A percentile compares a stretch with the other conserved stretches of the same genome.
These are phyloP conservation scores for Aphelenchoides besseyi DNA, from an alignment of 1,140 invertebrate genomes.

Conservation along the genomic window DNA sequence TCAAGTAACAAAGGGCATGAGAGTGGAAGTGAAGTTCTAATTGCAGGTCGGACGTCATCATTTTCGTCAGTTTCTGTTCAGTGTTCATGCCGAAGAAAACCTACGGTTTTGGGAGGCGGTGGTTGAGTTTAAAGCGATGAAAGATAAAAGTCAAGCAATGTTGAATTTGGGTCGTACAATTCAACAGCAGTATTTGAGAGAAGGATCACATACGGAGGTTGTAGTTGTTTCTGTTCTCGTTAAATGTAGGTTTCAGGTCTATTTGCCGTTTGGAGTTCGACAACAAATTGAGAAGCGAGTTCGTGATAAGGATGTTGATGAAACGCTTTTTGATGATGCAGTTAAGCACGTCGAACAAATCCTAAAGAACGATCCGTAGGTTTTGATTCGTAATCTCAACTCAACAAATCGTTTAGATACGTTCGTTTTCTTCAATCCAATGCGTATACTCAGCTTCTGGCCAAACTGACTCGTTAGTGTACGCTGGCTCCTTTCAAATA, in stretches of 20 bases:
- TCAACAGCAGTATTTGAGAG: constrained; percentile 53
- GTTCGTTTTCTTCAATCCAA: constrained; percentile 58
- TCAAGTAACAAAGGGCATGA: constrained; percentile 42
- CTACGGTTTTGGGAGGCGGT: constrained; percentile 62
- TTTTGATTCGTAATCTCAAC: not conserved
- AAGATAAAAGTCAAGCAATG: constrained; percentile 57
- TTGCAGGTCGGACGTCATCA: constrained; percentile 60
- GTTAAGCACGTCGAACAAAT: constrained; percentile 62
- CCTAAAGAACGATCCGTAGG: constrained; percentile 43
- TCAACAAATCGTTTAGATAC: constrained; percentile 22
- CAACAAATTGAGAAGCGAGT: constrained; percentile 53
- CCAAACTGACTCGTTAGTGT: constrained; percentile 37
- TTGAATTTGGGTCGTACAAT: constrained; percentile 57
- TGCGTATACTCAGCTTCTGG: constrained; percentile 53
- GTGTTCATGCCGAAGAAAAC: constrained; percentile 61
- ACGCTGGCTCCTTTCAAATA: no score
- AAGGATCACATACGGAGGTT: constrained; percentile 60
- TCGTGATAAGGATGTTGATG: constrained; percentile 58
- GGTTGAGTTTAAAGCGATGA: constrained; percentile 48
- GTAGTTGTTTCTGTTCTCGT: not conserved
- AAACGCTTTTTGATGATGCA: constrained; percentile 60
- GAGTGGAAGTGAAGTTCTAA: not conserved
- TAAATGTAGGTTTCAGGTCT: constrained; percentile 40
- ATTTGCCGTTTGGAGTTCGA: constrained; percentile 58
- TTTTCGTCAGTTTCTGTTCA: constrained; percentile 58